Evolutionary conservation across 2,113 vertebrate genomes (phyloP), one percentile per base, ranked within the genome.

Genomic region (Tragelaphus scriptus): DNA sequence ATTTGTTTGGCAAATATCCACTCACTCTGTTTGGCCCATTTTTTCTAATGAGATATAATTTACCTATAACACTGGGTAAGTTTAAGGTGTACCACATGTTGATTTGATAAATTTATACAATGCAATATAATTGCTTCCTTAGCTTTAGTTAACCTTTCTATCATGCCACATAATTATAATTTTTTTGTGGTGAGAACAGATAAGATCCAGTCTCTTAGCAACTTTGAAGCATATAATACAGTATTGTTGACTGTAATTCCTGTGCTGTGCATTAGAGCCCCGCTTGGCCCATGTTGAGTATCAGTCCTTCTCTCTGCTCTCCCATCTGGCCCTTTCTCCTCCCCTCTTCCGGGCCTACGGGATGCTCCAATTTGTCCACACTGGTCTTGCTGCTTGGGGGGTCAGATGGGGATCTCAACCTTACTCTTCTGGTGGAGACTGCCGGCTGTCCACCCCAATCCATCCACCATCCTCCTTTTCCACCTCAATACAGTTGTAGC

Each of bases 301-400:
- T n/a, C 47, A 44, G 2, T 65, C 36, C 85, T 23, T 44, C 49
- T 49, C 26, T 3, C 30, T 14, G 7, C 63, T 56, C 13, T 88
- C 30, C 26, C 36, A 25, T 28, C 40, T 91, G 51, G 11, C 40
- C 23, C 32, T 77, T 28, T 26, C 7, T 10, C 12, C 12, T 68
- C 11, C 16, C 1, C 21, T 92, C 14, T 61, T 17, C 0, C 5
- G 6, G 19, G n/a, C 51, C 26, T 26, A 16, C 3, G 0, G 6
- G 30, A 71, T 40, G 26, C 15, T 85, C 19, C 21, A 10, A 28
- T 28, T 85, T 92, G 77, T 28, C 32, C n/a, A 14, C 6, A 32
- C 5, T 32, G 8, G 28, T 49, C 23, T 36, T 28, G 51, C 9
- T 80, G n/a, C 47, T 65, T 85, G 30, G 21, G 19, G 32, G 44